Conservation (phyloP, 2,113 vertebrate species). For the Telmatochromis brichardi region DNA sequence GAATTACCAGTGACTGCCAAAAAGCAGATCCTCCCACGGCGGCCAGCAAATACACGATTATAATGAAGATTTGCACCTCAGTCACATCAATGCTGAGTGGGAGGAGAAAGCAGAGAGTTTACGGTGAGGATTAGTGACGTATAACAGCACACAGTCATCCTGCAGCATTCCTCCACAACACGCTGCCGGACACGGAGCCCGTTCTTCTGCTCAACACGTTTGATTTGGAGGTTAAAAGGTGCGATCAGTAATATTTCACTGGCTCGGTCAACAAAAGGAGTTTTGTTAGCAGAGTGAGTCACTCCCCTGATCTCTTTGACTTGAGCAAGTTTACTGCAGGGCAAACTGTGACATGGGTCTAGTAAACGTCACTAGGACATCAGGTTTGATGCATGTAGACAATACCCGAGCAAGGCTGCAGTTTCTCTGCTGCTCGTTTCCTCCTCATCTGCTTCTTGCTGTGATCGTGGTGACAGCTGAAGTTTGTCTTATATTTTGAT, state of each 20-base stretch:
- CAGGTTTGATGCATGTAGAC: neutral
- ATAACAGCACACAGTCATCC: neutral
- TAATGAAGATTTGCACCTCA: slow-evolving; percentile 99
- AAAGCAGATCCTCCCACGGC: slow-evolving; percentile 96
- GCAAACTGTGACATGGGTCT: neutral
- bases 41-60: slow-evolving; percentile 97
- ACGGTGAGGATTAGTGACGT: slow-evolving; percentile 69
- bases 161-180: slow-evolving; percentile 1
- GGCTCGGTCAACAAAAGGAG: neutral
- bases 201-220: neutral
- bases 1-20: slow-evolving; percentile 96
- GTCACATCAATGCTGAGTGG: slow-evolving; percentile 98
- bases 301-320: neutral
- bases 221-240: neutral
- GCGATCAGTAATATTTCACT: neutral
- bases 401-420: neutral
- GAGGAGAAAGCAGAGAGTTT: slow-evolving; percentile 68
- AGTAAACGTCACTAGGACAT: neutral
- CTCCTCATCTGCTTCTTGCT: neutral
- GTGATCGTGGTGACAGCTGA: neutral
- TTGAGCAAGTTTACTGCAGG: neutral
- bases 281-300: neutral
- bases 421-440: neutral
- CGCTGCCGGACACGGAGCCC: neutral
- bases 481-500: neutral